Evolutionary conservation across 2,888 invertebrate species (phyloP).

Genomic region (Cataglyphis altisquamis): DNA sequence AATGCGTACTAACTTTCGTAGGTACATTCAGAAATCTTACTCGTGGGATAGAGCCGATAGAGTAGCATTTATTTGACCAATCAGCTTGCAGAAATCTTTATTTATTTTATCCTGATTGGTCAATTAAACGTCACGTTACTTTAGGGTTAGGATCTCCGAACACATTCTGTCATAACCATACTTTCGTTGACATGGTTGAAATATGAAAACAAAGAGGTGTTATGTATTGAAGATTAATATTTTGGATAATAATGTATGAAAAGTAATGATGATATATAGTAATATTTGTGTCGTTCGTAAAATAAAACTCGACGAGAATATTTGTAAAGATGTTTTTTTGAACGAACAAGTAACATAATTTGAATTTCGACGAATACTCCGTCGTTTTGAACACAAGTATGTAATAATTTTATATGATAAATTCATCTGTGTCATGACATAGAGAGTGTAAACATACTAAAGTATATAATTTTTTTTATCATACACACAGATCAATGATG

Average conservation of each 20-base stretch:
- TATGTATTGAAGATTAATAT: neutral
- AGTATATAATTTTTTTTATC: neutral
- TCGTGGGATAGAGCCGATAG: too few relatives aligned
- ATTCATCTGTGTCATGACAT: neutral
- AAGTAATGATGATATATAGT: neutral
- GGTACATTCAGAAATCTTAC: too few relatives aligned
- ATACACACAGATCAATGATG: constrained; percentile 45
- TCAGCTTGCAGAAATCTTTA: too few relatives aligned
- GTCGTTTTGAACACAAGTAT: neutral
- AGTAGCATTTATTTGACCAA: too few relatives aligned
- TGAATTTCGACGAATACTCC: neutral
- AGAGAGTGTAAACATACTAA: neutral
- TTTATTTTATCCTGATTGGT: too few relatives aligned
- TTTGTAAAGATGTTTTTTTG: neutral
- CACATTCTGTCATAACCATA: neutral
- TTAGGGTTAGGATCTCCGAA: too few relatives aligned
- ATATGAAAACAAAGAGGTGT: neutral
- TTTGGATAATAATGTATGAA: constrained; percentile 14
- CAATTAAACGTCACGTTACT: too few relatives aligned
- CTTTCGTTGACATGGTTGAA: neutral
- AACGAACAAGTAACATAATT: neutral
- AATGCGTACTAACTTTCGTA: too few relatives aligned
- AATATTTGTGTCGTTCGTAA: neutral
- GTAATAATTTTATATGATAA: constrained; percentile 28
- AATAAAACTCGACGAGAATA: neutral